These are phyloP conservation scores for Callorhinus ursinus DNA, from an alignment of 2,113 vertebrate species.

Conservation along the genomic window DNA sequence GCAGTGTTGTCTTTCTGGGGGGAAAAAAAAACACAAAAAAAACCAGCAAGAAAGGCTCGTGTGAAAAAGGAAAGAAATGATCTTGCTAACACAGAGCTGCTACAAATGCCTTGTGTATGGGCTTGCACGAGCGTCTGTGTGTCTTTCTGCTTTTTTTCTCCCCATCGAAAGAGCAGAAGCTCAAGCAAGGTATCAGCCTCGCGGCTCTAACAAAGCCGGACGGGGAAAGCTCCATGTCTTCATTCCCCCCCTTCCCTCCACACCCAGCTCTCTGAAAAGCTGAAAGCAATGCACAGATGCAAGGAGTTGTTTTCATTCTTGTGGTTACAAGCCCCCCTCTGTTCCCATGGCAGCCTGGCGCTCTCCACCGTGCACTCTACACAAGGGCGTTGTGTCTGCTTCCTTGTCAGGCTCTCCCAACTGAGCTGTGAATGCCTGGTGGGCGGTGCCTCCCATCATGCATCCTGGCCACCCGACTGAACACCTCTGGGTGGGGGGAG, in stretches of 20 bases:
- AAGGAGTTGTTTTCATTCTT: not conserved
- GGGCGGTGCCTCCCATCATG: not conserved
- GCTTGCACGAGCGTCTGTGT: not conserved
- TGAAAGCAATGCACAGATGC: constrained; percentile 13
- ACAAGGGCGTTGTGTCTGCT: constrained; percentile 31
- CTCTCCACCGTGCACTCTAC: not conserved
- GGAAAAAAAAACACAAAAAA: not conserved
- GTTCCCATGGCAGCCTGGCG: constrained; percentile 78
- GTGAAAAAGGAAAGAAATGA: not conserved
- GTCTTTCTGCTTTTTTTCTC: not conserved
- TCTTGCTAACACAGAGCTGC: not conserved
- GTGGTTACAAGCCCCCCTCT: not conserved
- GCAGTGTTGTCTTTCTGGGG: not conserved
- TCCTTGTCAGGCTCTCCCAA: constrained; percentile 69
- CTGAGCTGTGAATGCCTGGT: constrained; percentile 43
- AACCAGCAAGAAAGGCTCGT: not conserved
- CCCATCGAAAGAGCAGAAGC: not conserved
- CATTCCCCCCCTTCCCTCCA: not conserved
- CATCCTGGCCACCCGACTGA: not conserved
- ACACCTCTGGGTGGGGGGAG: not conserved
- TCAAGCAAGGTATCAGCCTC: not conserved
- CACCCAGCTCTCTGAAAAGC: constrained; percentile 16
- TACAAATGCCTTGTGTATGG: not conserved
- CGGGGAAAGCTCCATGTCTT: not conserved
- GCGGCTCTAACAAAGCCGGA: not conserved